Percentiles rank a stretch among this genome's conserved stretches.
Conservation (phyloP, 2,797 vertebrate species). For the Apogon hyalosoma region DNA sequence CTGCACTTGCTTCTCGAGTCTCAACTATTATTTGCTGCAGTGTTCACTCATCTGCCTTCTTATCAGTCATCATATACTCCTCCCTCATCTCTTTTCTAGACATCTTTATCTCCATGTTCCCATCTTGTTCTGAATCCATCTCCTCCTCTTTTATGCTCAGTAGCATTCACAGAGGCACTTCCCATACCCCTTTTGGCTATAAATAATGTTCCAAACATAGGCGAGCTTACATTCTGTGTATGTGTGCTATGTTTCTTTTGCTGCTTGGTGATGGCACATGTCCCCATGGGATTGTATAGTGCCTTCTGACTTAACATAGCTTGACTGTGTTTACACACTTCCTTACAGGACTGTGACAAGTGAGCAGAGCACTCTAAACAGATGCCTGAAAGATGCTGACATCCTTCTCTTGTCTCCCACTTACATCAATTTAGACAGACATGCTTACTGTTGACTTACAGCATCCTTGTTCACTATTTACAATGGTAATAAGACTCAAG, state of each 20-base stretch:
- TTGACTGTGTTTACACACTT: conserved; percentile 74
- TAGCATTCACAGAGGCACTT: conserved; percentile 44
- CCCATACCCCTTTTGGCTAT: conserved; percentile 49
- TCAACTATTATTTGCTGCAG: conserved; percentile 39
- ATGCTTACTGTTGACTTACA: conserved; percentile 32
- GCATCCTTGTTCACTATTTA: conserved; percentile 36
- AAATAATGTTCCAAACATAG: conserved; percentile 60
- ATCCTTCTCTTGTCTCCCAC: conserved; percentile 56
- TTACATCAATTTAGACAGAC: conserved; percentile 64
- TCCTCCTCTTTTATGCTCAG: conserved; percentile 67
- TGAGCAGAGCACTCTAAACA: conserved; percentile 57
- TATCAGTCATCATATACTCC: conserved; percentile 63
- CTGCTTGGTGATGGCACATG: conserved; percentile 56
- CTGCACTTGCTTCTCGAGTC: conserved; percentile 18
- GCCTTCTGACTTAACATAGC: conserved; percentile 71
- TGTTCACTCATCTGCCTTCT: conserved; percentile 48
- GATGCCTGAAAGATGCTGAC: conserved; percentile 67
- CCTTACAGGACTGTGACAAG: conserved; percentile 68
- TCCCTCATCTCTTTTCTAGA: conserved; percentile 58
- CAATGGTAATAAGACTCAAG: conserved; percentile 6
- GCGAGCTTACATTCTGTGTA: conserved; percentile 38
- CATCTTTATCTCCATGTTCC: conserved; percentile 69
- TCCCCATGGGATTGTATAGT: conserved; percentile 59
- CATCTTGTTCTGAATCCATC: conserved; percentile 68
- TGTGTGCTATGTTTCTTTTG: conserved; percentile 45